A percentile compares a stretch with the other conserved stretches of the same genome.
These are phyloP conservation scores for Dasyprocta punctata DNA, from an alignment of 2,113 vertebrate genomes.

Conservation along the genomic window DNA sequence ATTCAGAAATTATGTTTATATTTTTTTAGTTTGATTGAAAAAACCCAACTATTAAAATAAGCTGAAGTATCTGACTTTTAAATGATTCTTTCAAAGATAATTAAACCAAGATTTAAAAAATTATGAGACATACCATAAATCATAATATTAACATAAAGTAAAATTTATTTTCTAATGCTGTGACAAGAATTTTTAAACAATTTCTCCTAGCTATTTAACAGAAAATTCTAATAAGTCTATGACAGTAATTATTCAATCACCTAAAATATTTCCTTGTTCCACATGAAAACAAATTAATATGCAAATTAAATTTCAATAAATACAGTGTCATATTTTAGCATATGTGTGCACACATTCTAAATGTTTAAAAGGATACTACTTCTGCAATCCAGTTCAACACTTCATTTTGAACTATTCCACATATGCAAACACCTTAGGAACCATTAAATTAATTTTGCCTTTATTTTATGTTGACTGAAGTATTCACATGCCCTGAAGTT, in stretches of 20 bases:
- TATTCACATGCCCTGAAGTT: background rate
- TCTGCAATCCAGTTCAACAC: background rate
- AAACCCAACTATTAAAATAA: background rate
- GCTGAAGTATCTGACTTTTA: background rate
- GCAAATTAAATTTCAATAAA: background rate
- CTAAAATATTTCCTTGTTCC: conserved; percentile 9
- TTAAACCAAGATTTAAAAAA: background rate
- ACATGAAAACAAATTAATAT: background rate
- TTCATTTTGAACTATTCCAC: background rate
- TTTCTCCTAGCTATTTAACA: background rate
- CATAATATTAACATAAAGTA: background rate
- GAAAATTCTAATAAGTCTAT: background rate
- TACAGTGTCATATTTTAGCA: background rate
- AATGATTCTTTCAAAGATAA: background rate
- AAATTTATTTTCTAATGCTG: conserved; percentile 16
- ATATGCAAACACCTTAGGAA: background rate
- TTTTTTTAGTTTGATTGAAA: background rate
- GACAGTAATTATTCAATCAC: background rate
- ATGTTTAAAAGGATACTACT: background rate
- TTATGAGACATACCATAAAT: background rate
- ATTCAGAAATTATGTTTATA: background rate
- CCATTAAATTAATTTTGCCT: background rate
- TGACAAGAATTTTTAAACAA: background rate
- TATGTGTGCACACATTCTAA: background rate
- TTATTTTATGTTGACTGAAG: background rate